Percentiles rank a stretch among this genome's conserved stretches.
Conservation (phyloP, 2,113 vertebrate species). For the Peucedramus taeniatus region DNA sequence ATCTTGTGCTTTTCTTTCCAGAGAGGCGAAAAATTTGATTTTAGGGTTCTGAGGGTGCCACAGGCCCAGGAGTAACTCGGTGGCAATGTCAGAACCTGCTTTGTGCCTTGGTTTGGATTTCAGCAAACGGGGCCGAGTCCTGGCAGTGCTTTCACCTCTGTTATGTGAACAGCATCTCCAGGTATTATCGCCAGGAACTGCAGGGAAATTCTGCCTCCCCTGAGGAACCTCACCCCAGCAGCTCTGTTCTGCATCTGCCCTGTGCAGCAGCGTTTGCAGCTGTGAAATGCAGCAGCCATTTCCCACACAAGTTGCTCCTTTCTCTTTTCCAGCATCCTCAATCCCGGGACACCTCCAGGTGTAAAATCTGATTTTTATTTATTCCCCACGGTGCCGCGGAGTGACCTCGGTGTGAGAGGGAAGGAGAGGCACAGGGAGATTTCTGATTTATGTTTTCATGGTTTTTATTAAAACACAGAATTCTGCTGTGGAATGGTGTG, state of each 20-base stretch:
- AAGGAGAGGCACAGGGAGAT: neutral
- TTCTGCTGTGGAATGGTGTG: neutral
- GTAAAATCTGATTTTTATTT: neutral
- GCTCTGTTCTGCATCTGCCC: neutral
- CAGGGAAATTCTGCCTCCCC: neutral
- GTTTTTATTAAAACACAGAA: neutral
- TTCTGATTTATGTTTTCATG: neutral
- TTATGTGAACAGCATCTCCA: neutral
- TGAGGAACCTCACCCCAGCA: neutral
- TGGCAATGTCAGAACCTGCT: neutral
- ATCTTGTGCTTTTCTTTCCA: neutral
- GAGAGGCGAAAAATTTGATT: neutral
- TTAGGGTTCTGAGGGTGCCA: neutral
- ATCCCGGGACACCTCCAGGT: fast-evolving
- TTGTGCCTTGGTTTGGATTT: neutral
- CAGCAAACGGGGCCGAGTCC: neutral
- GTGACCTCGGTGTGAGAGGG: neutral
- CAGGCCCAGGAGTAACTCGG: neutral
- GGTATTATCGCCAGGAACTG: neutral
- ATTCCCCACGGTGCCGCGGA: neutral
- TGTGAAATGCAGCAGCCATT: neutral
- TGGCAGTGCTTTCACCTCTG: neutral
- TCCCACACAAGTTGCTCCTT: neutral
- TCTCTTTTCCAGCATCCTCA: neutral
- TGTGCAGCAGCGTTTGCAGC: neutral